phyloP scores from a whole-genome alignment of 2,797 vertebrate species.

The Coregonus suidteri region DNA sequence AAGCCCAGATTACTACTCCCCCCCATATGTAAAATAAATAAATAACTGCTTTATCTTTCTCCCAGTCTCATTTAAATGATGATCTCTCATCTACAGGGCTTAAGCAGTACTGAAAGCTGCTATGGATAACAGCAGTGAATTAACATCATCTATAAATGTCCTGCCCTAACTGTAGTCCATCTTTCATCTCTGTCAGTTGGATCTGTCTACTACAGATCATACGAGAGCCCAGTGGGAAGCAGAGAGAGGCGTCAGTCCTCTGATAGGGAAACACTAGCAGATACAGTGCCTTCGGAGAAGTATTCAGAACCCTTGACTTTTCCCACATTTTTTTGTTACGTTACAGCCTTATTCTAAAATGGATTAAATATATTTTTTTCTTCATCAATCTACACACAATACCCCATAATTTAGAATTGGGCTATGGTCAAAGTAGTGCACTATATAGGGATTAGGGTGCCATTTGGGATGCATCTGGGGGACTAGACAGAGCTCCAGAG shows the following conservation, averaged over 20 bases:
- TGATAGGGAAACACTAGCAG: background rate
- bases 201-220: background rate
- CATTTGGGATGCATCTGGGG: too few relatives aligned
- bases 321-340: too few relatives aligned
- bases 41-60: background rate
- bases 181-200: background rate
- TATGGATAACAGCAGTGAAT: background rate
- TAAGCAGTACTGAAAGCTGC: background rate
- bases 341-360: too few relatives aligned
- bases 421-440: too few relatives aligned
- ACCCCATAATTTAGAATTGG: too few relatives aligned
- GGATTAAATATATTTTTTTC: too few relatives aligned
- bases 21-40: background rate
- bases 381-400: too few relatives aligned
- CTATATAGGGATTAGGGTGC: too few relatives aligned
- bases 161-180: background rate
- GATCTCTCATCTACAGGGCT: conserved; percentile 8
- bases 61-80: background rate
- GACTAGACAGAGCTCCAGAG: too few relatives aligned
- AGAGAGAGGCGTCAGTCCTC: background rate
- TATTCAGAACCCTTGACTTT: too few relatives aligned
- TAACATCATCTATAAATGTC: background rate
- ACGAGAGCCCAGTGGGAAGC: background rate
- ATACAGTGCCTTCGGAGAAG: too few relatives aligned
- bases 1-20: background rate